Percentiles rank a stretch among this genome's conserved stretches.
phyloP scores from a whole-genome alignment of 2,888 invertebrate genomes.

The Thera britannica region DNA sequence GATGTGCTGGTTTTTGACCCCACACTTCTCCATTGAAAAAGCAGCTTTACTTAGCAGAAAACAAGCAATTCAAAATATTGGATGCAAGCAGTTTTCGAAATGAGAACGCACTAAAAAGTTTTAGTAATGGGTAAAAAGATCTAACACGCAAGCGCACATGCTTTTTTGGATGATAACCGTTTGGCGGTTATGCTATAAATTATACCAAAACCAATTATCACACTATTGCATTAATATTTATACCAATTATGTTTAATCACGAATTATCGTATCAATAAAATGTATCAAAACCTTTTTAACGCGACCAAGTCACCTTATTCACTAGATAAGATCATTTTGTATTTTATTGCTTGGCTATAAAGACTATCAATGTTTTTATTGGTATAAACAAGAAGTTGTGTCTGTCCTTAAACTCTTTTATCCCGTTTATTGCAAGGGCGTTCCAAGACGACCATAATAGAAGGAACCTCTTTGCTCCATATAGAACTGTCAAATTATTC shows the following conservation, averaged over 20 bases:
- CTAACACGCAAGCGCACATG: not conserved
- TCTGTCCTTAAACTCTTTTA: constrained; percentile 45
- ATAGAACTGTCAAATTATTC: constrained; percentile 71
- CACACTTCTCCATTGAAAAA: too few species aligned
- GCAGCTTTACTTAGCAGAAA: too few species aligned
- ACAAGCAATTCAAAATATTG: too few species aligned
- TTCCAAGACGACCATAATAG: constrained; percentile 53
- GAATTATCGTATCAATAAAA: constrained; percentile 42
- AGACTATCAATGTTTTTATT: not conserved
- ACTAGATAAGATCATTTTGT: constrained; percentile 1
- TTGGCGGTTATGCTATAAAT: constrained; percentile 16
- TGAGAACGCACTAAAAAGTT: not conserved
- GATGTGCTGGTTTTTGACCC: too few species aligned
- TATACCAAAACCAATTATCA: constrained; percentile 43
- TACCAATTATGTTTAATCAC: constrained; percentile 34
- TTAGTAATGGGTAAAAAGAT: not conserved
- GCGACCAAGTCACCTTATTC: constrained; percentile 1
- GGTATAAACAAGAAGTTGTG: constrained; percentile 29
- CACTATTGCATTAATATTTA: constrained; percentile 41
- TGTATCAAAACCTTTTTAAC: constrained; percentile 24
- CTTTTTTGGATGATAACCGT: not conserved
- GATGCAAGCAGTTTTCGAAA: not conserved
- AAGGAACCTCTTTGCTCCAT: constrained; percentile 53
- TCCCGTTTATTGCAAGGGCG: constrained; percentile 65
- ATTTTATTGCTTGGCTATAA: constrained; percentile 24